Evolutionary conservation across 2,888 invertebrate species (phyloP), one percentile per base, ranked within the genome.

Genomic region (Thera britannica): DNA sequence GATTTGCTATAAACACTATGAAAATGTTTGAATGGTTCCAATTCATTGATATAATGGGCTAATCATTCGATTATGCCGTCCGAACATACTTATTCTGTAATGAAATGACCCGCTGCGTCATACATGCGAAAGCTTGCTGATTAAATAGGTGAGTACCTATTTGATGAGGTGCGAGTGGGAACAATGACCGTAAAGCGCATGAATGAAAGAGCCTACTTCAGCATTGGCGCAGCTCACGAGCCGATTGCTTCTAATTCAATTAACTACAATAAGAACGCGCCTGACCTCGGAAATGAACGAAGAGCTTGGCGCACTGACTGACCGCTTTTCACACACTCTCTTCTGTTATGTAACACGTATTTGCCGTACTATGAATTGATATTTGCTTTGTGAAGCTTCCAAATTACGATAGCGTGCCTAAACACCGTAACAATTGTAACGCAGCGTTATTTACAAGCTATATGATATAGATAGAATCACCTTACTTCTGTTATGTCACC

Each of bases 181-280:
- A 82, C 83, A 83, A 83, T 84, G 86, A 83, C 82, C 82, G 80
- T 80, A 83, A 82, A 81, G 80, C 78, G 76, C 76, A 71, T 72
- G 76, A 75, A 78, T 76, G 78, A 78, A 80, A 76, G 79, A 80
- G 83, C 81, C 78, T 80, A 79, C 71, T 72, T 72, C 70, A 77
- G 77, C 75, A 79, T 76, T 78, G 80, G 77, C 76, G 77, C 73
- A 77, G 73, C 68, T 77, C 72, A 77, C 79, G 81, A 85, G 86
- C 82, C 89, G 86, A 89, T 90, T 89, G 90, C 84, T 84, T 83
- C 87, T 93, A 93, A 93, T 92, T 92, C 81, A 92, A 93, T 93
- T 92, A 92, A 81, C 74, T 83, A 84, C 88, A 89, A 90, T 87
- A 90, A 82, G 90, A 90, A 86, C 90, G 83, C 83, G 84, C 80